These are phyloP conservation scores for Sinohyriopsis cumingii DNA, from an alignment of 2,888 invertebrate genomes.

Conservation along the genomic window DNA sequence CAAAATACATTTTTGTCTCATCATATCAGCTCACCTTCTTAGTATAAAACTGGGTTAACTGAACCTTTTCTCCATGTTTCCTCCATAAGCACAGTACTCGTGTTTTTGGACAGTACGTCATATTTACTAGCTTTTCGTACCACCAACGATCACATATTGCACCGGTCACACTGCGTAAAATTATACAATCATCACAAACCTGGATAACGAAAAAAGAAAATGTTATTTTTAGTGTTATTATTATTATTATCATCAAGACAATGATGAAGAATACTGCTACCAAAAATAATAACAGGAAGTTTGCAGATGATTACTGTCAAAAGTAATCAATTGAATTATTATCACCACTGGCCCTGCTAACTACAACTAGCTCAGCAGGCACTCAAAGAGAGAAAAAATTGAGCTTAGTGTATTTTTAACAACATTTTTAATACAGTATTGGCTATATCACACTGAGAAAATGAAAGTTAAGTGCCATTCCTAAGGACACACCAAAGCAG, in stretches of 20 bases:
- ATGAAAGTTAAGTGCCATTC: too few relatives aligned
- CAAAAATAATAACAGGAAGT: not conserved
- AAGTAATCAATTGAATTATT: too few relatives aligned
- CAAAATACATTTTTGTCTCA: too few relatives aligned
- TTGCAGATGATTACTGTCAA: not conserved
- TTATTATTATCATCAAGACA: not conserved
- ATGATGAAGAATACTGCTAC: not conserved
- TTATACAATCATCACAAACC: slow-evolving; percentile 90
- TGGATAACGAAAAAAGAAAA: slow-evolving; percentile 73
- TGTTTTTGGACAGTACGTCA: slow-evolving; percentile 99
- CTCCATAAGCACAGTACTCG: slow-evolving; percentile 98
- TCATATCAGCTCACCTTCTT: slow-evolving; percentile 83
- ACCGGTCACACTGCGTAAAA: slow-evolving; percentile 77
- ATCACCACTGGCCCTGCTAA: too few relatives aligned
- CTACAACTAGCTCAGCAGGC: too few relatives aligned
- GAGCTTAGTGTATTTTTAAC: too few relatives aligned
- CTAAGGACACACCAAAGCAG: too few relatives aligned
- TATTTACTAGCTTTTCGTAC: slow-evolving; percentile 98
- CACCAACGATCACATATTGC: slow-evolving; percentile 84
- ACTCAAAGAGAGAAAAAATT: too few relatives aligned
- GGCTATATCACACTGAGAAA: too few relatives aligned
- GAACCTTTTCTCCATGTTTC: slow-evolving; percentile 79
- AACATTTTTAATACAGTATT: too few relatives aligned
- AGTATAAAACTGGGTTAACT: slow-evolving; percentile 94
- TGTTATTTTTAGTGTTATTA: not conserved